Evolutionary conservation across 2,797 vertebrate species (phyloP).

Genomic region (Ctenochaetus hawaiiensis): DNA sequence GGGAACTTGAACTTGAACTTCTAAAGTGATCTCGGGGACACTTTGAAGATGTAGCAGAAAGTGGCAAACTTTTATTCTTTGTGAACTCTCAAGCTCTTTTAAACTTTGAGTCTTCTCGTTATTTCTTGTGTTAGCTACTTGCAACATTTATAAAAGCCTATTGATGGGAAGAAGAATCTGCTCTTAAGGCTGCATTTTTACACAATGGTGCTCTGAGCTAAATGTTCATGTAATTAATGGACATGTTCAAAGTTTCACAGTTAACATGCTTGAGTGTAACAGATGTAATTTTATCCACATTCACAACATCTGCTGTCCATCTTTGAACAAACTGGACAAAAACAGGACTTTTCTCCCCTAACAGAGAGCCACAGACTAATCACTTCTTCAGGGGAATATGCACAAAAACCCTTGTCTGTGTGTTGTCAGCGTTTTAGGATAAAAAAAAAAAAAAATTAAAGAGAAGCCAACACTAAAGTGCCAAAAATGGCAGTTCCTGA

Average conservation of each 20-base stretch:
- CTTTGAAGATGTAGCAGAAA: not conserved
- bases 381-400: no score
- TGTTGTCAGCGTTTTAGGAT: not conserved
- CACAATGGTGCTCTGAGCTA: not conserved
- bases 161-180: not conserved
- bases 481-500: no score
- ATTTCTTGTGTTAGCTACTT: no score
- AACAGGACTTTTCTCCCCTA: not conserved
- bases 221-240: not conserved
- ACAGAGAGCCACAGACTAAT: not conserved
- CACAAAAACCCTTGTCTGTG: not conserved
- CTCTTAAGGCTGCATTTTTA: not conserved
- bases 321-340: not conserved
- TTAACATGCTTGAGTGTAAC: not conserved
- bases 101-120: not conserved
- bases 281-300: not conserved
- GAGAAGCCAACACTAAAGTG: no score
- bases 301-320: not conserved
- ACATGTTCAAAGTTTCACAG: not conserved
- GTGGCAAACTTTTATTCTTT: not conserved
- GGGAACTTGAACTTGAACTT: not conserved
- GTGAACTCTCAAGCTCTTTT: no score
- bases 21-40: slow-evolving; percentile 5
- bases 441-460: no score
- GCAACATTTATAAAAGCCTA: not conserved